Evolutionary conservation across 2,888 invertebrate species (phyloP).

Genomic region (Lochmaea capreae): DNA sequence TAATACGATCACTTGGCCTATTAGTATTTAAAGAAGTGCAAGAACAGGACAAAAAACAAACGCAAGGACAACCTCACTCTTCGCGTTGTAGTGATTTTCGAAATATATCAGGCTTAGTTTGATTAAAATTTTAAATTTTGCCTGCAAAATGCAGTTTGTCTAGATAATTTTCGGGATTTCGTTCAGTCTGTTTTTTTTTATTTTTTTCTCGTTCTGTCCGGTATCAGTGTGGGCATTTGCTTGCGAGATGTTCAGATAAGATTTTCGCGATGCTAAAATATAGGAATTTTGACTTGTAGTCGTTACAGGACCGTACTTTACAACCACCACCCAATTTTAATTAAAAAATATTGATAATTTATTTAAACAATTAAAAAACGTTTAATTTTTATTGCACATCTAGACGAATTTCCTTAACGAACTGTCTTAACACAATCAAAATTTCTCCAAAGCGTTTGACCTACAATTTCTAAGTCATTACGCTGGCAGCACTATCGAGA

Average conservation of each 20-base stretch:
- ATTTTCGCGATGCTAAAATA: slow-evolving; percentile 2
- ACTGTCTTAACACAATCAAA: slow-evolving; percentile 33
- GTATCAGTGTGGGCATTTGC: slow-evolving; percentile 39
- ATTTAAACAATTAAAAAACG: neutral
- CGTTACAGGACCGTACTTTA: neutral
- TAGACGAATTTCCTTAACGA: neutral
- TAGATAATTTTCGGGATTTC: slow-evolving; percentile 57
- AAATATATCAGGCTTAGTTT: slow-evolving; percentile 59
- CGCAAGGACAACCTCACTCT: slow-evolving; percentile 53
- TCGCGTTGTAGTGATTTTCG: slow-evolving; percentile 54
- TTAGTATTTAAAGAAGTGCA: neutral
- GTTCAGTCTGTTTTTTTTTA: slow-evolving; percentile 14
- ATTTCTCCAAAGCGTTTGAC: slow-evolving; percentile 47
- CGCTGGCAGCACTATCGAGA: slow-evolving; percentile 46
- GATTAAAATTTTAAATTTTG: slow-evolving; percentile 58
- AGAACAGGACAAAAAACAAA: slow-evolving; percentile 19
- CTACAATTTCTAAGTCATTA: slow-evolving; percentile 51
- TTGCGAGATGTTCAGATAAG: slow-evolving; percentile 18
- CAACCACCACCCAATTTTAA: neutral
- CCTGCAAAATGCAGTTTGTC: slow-evolving; percentile 58
- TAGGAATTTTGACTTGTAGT: neutral
- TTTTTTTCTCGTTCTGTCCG: slow-evolving; percentile 45
- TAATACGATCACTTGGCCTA: neutral
- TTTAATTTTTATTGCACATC: neutral
- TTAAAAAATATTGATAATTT: neutral